A percentile compares a stretch with the other conserved stretches of the same genome.
Conservation (phyloP, 2,113 vertebrate genomes). For the Alexandromys fortis region DNA sequence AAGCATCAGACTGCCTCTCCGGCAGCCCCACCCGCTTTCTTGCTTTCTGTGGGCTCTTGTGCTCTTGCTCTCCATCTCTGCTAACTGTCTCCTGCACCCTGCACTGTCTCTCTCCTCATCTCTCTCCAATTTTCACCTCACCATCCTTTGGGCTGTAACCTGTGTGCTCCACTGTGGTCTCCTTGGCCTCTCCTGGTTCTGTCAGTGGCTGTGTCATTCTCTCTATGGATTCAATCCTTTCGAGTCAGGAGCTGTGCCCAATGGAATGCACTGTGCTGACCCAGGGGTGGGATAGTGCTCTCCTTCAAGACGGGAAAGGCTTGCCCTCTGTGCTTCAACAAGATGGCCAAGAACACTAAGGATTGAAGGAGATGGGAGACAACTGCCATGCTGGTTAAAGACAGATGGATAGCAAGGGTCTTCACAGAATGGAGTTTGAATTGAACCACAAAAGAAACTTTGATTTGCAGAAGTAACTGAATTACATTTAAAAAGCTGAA, state of each 20-base stretch:
- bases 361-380: background rate
- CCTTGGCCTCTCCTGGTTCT: background rate
- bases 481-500: background rate
- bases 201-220: background rate
- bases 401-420: background rate
- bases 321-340: background rate
- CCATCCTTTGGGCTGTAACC: background rate
- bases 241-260: background rate
- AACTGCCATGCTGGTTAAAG: background rate
- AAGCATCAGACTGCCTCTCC: background rate
- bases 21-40: background rate
- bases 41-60: background rate
- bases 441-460: conserved; percentile 5
- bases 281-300: background rate
- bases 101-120: rapidly evolving
- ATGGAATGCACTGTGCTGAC: background rate
- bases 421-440: background rate
- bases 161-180: background rate
- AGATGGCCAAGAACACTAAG: background rate
- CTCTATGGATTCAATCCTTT: background rate
- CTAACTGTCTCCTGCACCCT: background rate
- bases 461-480: background rate
- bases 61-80: background rate
- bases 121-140: background rate
- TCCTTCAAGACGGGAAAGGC: background rate